Evolutionary conservation across 2,888 invertebrate species (phyloP), one percentile per base, ranked within the genome.

Genomic region (Sinotaia quadrata): DNA sequence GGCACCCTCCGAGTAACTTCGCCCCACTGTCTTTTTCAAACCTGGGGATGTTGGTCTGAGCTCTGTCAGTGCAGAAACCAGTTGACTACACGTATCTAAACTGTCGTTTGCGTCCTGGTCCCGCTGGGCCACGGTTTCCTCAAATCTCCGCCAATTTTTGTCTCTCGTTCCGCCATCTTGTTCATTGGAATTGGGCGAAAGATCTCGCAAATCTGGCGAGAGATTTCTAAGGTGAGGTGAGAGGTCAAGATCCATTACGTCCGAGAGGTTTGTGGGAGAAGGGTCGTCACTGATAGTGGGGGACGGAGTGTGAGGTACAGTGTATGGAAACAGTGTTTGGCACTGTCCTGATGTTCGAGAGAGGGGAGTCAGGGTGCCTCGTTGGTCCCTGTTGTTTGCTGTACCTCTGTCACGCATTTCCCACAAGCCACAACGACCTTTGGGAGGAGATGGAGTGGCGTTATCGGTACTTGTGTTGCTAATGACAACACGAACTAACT

Each of bases 41-140:
- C 12, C n/a, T 8, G 27, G 24, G 18, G 65, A 52, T 7, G 41
- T 15, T 0, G 65, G 65, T 4, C 52, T 34, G 27, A 65, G 41
- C 56, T 65, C 65, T 12, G 65, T 65, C 44, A 65, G 21, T 7
- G 65, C 65, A 3, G 65, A 65, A 2, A 65, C 65, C 37, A 65
- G 65, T 44, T 65, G 65, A 27, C 65, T 65, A 34, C 44, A 65
- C 27, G 54, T 27, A 27, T 65, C 65, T 18, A 4, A 41, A 18
- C 51, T 51, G 44, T 65, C 65, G 47, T 65, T 56, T 4, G 65
- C 65, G 12, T 65, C 65, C 15, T 36, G 12, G 44, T 65, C 65
- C 8, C 52, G 36, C 5, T 54, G 65, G 15, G 29, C 52, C 44
- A 65, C 12, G 10, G 29, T 33, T n/a, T 65, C 54, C 21, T 65